Evolutionary conservation across 2,113 vertebrate genomes (phyloP).

Genomic region (Ifrita kowaldi): DNA sequence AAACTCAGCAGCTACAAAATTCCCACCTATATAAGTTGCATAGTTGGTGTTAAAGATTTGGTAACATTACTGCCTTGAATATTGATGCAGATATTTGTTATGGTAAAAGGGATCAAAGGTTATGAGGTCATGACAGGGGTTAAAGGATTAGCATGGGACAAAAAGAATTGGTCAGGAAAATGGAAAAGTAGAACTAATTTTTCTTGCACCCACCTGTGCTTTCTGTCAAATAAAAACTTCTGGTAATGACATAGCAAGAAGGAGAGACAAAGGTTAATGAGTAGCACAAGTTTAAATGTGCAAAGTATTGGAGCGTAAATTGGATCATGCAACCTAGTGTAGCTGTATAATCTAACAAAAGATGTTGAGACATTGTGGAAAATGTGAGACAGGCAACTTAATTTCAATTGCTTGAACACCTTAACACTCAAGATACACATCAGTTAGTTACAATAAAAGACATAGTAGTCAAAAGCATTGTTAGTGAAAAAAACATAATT

Average conservation of each 20-base stretch:
- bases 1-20: slow-evolving; percentile 55
- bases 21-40: slow-evolving; percentile 51
- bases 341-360: slow-evolving; percentile 60
- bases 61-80: slow-evolving; percentile 66
- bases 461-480: slow-evolving; percentile 13
- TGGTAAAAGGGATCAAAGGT: slow-evolving; percentile 83
- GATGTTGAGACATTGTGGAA: slow-evolving; percentile 64
- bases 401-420: slow-evolving; percentile 72
- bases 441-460: slow-evolving; percentile 41
- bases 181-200: slow-evolving; percentile 80
- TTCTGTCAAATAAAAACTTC: slow-evolving; percentile 80
- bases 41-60: slow-evolving; percentile 47
- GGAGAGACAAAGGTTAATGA: slow-evolving; percentile 79
- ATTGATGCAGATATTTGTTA: slow-evolving; percentile 78
- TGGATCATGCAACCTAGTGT: slow-evolving; percentile 61
- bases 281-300: slow-evolving; percentile 78
- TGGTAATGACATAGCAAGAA: slow-evolving; percentile 71
- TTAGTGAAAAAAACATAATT: slow-evolving; percentile 5
- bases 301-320: slow-evolving; percentile 69
- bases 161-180: slow-evolving; percentile 76
- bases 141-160: slow-evolving; percentile 80
- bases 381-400: slow-evolving; percentile 73
- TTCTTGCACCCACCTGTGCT: slow-evolving; percentile 82
- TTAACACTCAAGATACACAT: slow-evolving; percentile 51
- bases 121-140: slow-evolving; percentile 80